Percentiles rank a stretch among this genome's conserved stretches.
Conservation (phyloP, 2,113 vertebrate genomes). For the Malurus elegans region DNA sequence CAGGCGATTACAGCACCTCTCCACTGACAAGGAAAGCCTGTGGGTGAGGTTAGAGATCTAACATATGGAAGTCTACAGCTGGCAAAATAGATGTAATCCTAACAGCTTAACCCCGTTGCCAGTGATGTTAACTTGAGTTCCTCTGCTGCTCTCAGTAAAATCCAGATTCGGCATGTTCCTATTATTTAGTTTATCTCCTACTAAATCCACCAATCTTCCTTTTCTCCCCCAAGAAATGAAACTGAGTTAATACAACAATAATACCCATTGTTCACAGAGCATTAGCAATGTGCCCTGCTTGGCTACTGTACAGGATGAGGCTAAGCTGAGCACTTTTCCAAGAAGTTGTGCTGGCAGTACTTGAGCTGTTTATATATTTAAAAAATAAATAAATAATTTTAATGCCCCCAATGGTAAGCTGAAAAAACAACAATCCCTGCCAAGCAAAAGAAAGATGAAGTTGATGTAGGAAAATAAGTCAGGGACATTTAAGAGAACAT, state of each 20-base stretch:
- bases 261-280: not conserved
- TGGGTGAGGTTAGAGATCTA: not conserved
- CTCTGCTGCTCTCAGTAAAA: not conserved
- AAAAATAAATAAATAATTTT: constrained; percentile 27
- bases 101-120: not conserved
- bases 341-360: constrained; percentile 12
- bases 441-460: constrained; percentile 3
- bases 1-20: not conserved
- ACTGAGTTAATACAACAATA: constrained; percentile 12
- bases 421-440: not conserved
- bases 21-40: not conserved
- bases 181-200: constrained; percentile 14
- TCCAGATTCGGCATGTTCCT: not conserved
- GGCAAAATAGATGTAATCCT: constrained; percentile 27
- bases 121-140: not conserved
- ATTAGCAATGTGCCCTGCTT: not conserved
- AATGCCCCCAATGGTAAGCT: not conserved
- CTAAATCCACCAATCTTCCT: constrained; percentile 8
- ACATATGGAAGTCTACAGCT: not conserved
- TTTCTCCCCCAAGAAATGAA: constrained; percentile 19
- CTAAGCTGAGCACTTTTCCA: constrained; percentile 33
- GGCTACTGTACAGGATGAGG: constrained; percentile 4
- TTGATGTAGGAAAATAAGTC: not conserved
- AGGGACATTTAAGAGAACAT: not conserved
- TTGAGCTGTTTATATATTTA: not conserved